Evolutionary conservation across 2,797 vertebrate species (phyloP), one percentile per base, ranked within the genome.

Genomic region (Bucorvus abyssinicus): DNA sequence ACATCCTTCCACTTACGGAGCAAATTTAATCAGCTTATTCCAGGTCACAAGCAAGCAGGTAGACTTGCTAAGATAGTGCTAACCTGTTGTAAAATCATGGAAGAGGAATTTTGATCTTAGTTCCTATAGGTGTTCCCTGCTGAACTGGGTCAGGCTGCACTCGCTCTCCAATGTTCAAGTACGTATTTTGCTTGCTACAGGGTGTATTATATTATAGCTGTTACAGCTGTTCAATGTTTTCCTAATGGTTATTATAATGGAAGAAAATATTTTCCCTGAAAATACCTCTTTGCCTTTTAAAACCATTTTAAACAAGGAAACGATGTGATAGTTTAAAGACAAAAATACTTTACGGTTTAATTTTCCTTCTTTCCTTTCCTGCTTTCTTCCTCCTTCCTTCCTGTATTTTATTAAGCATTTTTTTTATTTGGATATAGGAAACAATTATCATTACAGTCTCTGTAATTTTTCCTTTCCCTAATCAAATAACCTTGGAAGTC

Each of bases 241-340:
- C 44, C 36, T 60, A 85, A 23, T 80, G 30, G 9, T 55, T 81
- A 73, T 52, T 90, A 69, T 76, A 82, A 87, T 63, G n/a, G 56
- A 91, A 85, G 40, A 85, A 85, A 94, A 91, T 92, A 94, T 95
- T 96, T 92, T 95, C 49, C 94, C 11, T 91, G 67, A 88, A 96
- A 96, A 94, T 64, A 91, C 7, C 8, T 74, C 38, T 92, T 87
- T 92, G 49, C 13, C 56, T 89, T 93, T 87, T 53, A 74, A 80
- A 95, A 87, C 49, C 20, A 19, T 77, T 85, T 92, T 87, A 50
- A 70, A 53, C 9, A 76, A 83, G 47, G 9, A 70, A 82, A 91
- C 3, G 87, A 47, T 52, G 26, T 34, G 11, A 10, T 47, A 55
- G 26, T 70, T 84, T 36, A 80, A 83, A 49, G 53, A 80, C 9